phyloP scores from a whole-genome alignment of 2,113 vertebrate genomes.

The Myanophis thanlyinensis region DNA sequence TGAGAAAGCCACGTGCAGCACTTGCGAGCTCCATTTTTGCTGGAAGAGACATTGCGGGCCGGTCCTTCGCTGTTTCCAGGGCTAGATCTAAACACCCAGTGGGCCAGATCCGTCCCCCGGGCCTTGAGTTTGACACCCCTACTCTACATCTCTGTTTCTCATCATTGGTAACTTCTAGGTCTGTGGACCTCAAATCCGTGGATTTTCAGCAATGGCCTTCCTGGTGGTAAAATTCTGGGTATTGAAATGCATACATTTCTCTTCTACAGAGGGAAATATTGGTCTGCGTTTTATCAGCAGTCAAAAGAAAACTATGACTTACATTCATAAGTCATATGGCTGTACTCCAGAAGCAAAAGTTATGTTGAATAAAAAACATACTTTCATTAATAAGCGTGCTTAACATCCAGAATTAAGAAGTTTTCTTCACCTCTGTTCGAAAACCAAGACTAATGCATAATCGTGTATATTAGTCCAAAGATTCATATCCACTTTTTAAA shows the following conservation, averaged over 20 bases:
- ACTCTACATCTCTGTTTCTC: not conserved
- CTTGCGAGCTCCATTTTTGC: too few relatives aligned
- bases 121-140: too few relatives aligned
- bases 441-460: slow-evolving; percentile 16
- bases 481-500: slow-evolving; percentile 34
- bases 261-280: not conserved
- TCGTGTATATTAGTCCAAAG: slow-evolving; percentile 27
- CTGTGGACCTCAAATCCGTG: not conserved
- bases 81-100: too few relatives aligned
- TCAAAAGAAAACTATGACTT: not conserved
- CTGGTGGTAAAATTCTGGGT: not conserved
- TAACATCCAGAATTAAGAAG: slow-evolving; percentile 40
- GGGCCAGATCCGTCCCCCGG: too few relatives aligned
- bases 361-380: slow-evolving; percentile 69
- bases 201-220: not conserved
- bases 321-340: not conserved
- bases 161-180: not conserved
- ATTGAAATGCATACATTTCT: not conserved
- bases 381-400: slow-evolving; percentile 3
- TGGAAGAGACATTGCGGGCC: too few relatives aligned
- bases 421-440: not conserved
- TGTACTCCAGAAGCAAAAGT: slow-evolving; percentile 55
- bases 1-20: too few relatives aligned
- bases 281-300: not conserved
- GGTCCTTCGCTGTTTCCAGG: too few relatives aligned